phyloP scores from a whole-genome alignment of 2,888 invertebrate genomes.

The Prosapia bicincta region DNA sequence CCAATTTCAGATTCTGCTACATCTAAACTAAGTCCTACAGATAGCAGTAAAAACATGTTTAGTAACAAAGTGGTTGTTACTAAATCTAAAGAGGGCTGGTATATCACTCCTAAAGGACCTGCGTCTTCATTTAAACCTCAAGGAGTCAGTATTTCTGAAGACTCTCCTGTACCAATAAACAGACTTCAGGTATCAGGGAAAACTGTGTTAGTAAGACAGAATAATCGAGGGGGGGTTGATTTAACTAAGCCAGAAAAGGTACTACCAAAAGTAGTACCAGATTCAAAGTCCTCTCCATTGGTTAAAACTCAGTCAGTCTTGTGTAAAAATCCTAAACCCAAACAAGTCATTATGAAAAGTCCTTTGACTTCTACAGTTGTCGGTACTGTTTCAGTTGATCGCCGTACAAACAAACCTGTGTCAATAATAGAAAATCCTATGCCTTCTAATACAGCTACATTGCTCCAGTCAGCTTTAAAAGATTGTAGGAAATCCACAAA shows the following conservation, averaged over 20 bases:
- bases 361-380: not conserved
- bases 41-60: too few species aligned
- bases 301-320: not conserved
- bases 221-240: not conserved
- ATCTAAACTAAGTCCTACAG: not conserved
- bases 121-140: not conserved
- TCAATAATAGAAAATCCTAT: not conserved
- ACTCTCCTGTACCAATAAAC: not conserved
- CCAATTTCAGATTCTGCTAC: not conserved
- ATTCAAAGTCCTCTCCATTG: not conserved
- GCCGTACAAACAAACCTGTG: not conserved
- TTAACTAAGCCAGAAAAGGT: not conserved
- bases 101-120: not conserved
- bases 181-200: not conserved
- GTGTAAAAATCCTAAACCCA: not conserved
- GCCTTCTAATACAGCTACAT: not conserved
- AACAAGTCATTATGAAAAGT: not conserved
- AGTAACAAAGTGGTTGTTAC: not conserved
- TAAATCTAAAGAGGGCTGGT: not conserved
- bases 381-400: not conserved
- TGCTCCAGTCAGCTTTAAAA: not conserved
- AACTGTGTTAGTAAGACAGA: not conserved
- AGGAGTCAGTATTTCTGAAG: not conserved
- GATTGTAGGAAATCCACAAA: not conserved
- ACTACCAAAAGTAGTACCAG: not conserved